These are phyloP conservation scores for Vidua macroura DNA, from an alignment of 2,113 vertebrate species.

Conservation along the genomic window DNA sequence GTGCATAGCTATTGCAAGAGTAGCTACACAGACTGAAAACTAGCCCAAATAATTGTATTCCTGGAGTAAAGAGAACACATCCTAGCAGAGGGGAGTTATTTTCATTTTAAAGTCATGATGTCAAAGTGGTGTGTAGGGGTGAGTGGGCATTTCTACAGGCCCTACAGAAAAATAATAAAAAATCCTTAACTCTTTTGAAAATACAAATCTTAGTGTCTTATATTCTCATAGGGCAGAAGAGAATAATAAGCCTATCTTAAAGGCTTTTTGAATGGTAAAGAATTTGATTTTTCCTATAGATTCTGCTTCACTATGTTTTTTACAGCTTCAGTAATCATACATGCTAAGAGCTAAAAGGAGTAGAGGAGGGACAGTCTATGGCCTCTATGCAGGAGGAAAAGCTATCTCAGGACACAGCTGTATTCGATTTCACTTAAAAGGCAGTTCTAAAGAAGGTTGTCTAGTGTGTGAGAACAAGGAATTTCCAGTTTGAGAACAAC, in stretches of 20 bases:
- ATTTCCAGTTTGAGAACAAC: neutral
- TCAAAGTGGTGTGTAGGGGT: neutral
- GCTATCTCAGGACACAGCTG: neutral
- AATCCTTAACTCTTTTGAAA: neutral
- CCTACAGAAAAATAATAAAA: neutral
- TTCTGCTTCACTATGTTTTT: neutral
- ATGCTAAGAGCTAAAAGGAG: neutral
- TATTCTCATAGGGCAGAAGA: neutral
- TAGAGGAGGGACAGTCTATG: neutral
- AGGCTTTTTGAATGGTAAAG: neutral
- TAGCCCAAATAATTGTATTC: neutral
- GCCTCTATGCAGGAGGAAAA: neutral
- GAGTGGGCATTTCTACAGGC: neutral
- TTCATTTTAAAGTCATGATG: neutral
- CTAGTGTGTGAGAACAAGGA: neutral
- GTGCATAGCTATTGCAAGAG: accelerated
- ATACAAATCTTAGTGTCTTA: neutral
- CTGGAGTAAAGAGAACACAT: neutral
- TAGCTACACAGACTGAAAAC: neutral
- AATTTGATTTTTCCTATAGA: neutral
- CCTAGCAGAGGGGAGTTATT: neutral
- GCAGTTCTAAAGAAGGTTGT: neutral
- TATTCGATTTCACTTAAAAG: neutral
- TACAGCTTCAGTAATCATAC: neutral
- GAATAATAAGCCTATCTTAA: neutral